Evolutionary conservation across 2,888 invertebrate species (phyloP).

Genomic region (Carabus problematicus): DNA sequence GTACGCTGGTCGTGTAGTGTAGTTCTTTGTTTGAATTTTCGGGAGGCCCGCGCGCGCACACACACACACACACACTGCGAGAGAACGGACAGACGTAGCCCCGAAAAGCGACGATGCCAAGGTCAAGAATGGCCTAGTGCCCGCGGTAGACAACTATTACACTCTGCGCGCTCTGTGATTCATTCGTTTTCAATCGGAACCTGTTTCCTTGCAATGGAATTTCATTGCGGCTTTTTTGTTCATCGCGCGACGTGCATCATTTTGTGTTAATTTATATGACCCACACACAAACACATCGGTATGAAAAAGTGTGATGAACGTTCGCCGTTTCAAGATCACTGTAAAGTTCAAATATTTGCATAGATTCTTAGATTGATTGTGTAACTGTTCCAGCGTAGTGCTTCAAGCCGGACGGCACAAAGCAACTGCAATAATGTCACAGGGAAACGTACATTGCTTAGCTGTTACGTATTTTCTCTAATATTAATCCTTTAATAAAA

Average conservation of each 20-base stretch:
- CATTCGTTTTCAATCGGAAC: constrained; percentile 43
- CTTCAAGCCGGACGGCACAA: too few species aligned
- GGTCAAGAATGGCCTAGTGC: constrained; percentile 57
- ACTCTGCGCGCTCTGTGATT: constrained; percentile 22
- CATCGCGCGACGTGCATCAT: not conserved
- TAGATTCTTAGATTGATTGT: too few species aligned
- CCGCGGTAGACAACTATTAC: constrained; percentile 47
- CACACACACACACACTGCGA: not conserved
- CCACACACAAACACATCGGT: too few species aligned
- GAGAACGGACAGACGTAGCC: not conserved
- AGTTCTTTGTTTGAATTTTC: constrained; percentile 14
- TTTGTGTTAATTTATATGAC: constrained; percentile 7
- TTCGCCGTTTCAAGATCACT: too few species aligned
- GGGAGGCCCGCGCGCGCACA: too few species aligned
- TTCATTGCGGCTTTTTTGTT: constrained; percentile 27
- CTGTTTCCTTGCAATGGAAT: constrained; percentile 37
- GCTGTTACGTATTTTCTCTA: too few species aligned
- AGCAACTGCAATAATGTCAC: too few species aligned
- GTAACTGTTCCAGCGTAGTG: too few species aligned
- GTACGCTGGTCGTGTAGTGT: not conserved
- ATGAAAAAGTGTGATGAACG: too few species aligned
- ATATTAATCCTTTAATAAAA: too few species aligned
- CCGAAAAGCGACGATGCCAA: constrained; percentile 50
- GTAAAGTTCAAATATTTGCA: too few species aligned
- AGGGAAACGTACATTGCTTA: too few species aligned